Evolutionary conservation across 2,113 vertebrate genomes (phyloP).

Genomic region (Nothocercus nigrocapillus): DNA sequence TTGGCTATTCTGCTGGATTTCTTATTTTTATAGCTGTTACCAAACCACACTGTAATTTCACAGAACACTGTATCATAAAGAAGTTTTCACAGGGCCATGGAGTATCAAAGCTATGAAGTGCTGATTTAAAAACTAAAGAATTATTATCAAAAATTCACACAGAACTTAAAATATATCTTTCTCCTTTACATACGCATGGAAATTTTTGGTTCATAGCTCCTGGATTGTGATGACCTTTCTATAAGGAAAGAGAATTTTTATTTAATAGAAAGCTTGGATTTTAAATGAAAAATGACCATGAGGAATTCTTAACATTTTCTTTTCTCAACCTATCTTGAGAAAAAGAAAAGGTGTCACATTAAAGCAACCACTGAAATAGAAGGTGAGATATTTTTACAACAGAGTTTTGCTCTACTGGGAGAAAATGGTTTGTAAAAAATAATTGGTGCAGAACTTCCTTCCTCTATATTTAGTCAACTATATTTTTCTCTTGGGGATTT

Average conservation of each 20-base stretch:
- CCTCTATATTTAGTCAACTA: neutral
- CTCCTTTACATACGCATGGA: neutral
- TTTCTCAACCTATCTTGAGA: neutral
- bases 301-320: constrained; percentile 45
- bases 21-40: neutral
- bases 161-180: constrained; percentile 3
- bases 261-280: neutral
- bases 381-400: neutral
- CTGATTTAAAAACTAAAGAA: neutral
- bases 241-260: neutral
- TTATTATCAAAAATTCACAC: neutral
- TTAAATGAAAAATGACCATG: constrained; percentile 12
- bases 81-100: neutral
- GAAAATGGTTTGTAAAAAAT: neutral
- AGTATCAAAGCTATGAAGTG: neutral
- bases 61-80: neutral
- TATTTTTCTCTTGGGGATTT: neutral
- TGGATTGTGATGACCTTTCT: constrained; percentile 25
- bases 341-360: neutral
- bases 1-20: neutral
- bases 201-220: neutral
- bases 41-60: neutral
- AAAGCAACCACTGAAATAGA: neutral
- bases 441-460: neutral
- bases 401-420: neutral